A percentile compares a stretch with the other conserved stretches of the same genome.
Conservation (phyloP, 2,113 vertebrate genomes). For the Sylvilagus bachmani region DNA sequence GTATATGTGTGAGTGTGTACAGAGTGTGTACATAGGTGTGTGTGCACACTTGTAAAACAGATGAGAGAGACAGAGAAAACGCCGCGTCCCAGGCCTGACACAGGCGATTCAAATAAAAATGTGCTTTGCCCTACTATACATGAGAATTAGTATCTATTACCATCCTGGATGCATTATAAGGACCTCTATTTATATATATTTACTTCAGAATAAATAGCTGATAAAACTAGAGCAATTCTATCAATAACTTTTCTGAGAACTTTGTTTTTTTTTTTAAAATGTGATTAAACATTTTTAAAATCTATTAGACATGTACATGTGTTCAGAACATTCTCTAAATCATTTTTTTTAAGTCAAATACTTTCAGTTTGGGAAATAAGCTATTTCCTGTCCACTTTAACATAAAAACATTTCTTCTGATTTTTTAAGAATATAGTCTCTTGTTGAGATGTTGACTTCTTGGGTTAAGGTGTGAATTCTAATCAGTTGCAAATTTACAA, state of each 20-base stretch:
- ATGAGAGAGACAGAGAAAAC: neutral
- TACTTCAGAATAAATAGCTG: conserved; percentile 45
- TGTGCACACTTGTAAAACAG: fast-evolving
- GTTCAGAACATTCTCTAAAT: conserved; percentile 60
- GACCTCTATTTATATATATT: conserved; percentile 38
- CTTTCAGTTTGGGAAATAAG: conserved; percentile 61
- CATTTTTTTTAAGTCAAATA: conserved; percentile 3
- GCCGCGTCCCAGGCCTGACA: neutral
- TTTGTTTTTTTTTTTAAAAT: conserved; percentile 9
- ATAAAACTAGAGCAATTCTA: conserved; percentile 54
- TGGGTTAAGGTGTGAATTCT: conserved; percentile 60
- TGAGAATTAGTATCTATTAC: conserved; percentile 4
- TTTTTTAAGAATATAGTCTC: conserved; percentile 53
- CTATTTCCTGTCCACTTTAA: conserved; percentile 74
- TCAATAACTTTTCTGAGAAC: neutral
- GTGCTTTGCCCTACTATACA: neutral
- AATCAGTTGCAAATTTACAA: conserved; percentile 55
- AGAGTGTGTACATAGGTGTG: neutral
- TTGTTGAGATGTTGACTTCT: conserved; percentile 43
- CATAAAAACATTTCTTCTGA: conserved; percentile 64
- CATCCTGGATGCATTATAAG: neutral
- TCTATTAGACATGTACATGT: neutral
- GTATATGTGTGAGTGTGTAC: neutral
- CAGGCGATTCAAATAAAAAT: neutral
- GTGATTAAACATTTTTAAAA: neutral